Conservation (phyloP, 2,113 vertebrate species). For the Diadophis punctatus region DNA sequence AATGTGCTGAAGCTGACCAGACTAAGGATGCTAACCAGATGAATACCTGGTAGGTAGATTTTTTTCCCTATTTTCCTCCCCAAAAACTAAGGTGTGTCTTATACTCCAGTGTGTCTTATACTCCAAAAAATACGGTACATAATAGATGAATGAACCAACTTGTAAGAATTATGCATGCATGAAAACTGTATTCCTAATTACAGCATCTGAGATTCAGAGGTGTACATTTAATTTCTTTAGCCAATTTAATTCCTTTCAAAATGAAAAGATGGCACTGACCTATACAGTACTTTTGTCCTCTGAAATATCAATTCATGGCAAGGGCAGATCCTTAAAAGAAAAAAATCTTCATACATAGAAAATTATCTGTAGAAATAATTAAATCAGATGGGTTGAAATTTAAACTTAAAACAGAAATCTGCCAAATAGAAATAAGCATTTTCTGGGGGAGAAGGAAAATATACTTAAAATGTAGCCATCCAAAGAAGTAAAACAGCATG, state of each 20-base stretch:
- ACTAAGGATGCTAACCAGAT: too few species aligned
- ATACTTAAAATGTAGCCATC: neutral
- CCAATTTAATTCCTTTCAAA: neutral
- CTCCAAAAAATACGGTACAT: too few species aligned
- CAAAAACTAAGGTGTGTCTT: too few species aligned
- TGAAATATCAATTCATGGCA: neutral
- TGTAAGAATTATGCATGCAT: neutral
- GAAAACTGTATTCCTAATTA: neutral
- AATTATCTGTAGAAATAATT: neutral
- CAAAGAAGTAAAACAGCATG: neutral
- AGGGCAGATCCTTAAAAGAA: neutral
- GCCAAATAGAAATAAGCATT: neutral
- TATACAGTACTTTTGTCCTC: neutral
- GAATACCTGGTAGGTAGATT: too few species aligned
- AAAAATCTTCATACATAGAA: neutral
- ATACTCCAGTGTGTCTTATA: too few species aligned
- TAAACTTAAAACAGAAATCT: neutral
- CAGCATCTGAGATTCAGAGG: neutral
- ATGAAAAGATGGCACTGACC: neutral
- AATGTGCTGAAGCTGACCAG: too few species aligned
- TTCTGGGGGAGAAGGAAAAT: neutral
- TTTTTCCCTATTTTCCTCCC: too few species aligned
- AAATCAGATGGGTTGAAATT: neutral
- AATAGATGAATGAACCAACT: neutral
- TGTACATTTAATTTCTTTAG: neutral